phyloP scores from a whole-genome alignment of 2,797 vertebrate species.

The Hydrolagus colliei region DNA sequence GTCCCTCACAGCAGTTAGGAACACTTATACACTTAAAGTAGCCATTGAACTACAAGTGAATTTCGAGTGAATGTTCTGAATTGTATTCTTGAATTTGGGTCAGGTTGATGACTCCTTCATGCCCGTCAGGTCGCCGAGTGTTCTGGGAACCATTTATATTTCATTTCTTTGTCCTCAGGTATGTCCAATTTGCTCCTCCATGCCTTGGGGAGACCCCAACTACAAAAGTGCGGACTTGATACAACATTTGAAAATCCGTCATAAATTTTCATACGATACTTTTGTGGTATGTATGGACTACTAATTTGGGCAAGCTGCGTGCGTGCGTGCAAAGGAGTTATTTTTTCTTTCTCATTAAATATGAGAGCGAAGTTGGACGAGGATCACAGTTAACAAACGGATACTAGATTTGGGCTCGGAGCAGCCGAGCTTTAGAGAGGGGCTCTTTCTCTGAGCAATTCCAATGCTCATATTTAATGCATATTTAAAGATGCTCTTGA shows the following conservation, averaged over 20 bases:
- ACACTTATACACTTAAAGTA: too few species aligned
- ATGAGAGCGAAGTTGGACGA: too few species aligned
- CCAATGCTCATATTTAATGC: too few species aligned
- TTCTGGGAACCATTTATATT: neutral
- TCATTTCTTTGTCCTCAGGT: constrained; percentile 61
- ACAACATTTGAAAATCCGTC: constrained; percentile 86
- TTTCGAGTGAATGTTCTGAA: too few species aligned
- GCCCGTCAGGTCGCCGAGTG: neutral
- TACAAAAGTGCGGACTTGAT: constrained; percentile 95
- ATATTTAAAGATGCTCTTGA: too few species aligned
- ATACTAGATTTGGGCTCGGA: neutral
- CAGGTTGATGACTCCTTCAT: neutral
- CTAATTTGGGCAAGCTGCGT: neutral
- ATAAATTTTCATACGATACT: constrained; percentile 94
- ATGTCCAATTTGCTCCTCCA: constrained; percentile 94
- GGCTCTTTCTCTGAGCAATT: too few species aligned
- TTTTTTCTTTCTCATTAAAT: too few species aligned
- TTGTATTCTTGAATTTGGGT: too few species aligned
- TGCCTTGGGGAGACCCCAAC: constrained; percentile 96
- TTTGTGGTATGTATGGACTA: constrained; percentile 74
- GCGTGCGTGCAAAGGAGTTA: too few species aligned
- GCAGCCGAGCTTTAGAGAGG: neutral
- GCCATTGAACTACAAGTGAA: too few species aligned
- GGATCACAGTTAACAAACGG: too few species aligned
- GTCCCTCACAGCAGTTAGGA: too few species aligned